Base-by-base conservation (phyloP, 2,113 vertebrate species). In the Hippocampus zosterae region DNA sequence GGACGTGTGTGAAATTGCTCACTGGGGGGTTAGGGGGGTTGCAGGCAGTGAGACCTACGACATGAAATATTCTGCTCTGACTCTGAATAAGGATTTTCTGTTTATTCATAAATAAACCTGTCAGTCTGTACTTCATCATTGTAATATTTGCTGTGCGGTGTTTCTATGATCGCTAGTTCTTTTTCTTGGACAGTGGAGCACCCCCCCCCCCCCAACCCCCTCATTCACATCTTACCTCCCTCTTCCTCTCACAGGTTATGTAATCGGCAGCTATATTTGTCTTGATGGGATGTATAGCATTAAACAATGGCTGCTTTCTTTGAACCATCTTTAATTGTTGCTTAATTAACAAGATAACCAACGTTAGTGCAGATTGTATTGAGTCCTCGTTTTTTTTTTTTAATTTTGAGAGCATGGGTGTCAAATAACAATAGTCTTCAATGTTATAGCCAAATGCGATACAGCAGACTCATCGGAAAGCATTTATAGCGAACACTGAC, bases 261-360 rank as follows among this genome's bases (percentile, higher is more conserved):
- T 82, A 87, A 89, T 84, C 70, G 23, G 69, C 64, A 66, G 76
- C 79, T 83, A 86, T 87, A 86, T 90, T 88, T 84, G 81, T 83
- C 73, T 76, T 78, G 74, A 80, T 81, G 81, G 76, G 80, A 83
- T 70, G 69, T 73, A 76, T 81, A 53, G 70, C 72, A 88, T 89
- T 87, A 80, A 90, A 82, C 84, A 85, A 65, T 77, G 75, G 79
- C 75, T 82, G 65, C 77, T 67, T 74, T 59, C 15, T 79, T 70
- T 78, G 69, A 85, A 82, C 74, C 76, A 55, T 78, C 67, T 78
- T 65, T 56, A 68, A 79, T 84, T 76, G 65, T 75, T 77, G 73
- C 64, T 67, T 84, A 80, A 89, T 83, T 83, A 82, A 88, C 74
- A 53, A 79, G 81, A 80, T 56, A 15, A 46, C 6, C 19, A 33